A percentile compares a stretch with the other conserved stretches of the same genome.
phyloP scores from a whole-genome alignment of 37 sponge, comb jelly and placozoan genomes.

The Aphrocallistes beatrix region DNA sequence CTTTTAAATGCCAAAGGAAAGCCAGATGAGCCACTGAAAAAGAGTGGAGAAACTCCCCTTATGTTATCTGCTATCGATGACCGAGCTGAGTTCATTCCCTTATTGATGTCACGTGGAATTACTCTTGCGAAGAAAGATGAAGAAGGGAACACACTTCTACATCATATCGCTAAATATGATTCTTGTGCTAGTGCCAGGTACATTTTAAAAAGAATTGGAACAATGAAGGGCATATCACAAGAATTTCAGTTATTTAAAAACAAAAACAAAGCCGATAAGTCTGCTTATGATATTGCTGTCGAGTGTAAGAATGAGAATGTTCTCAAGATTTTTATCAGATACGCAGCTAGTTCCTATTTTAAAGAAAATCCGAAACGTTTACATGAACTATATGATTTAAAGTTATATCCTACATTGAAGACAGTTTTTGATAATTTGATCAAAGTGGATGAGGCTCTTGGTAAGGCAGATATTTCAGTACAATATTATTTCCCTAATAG shows the following conservation, averaged over 20 bases:
- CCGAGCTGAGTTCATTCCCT: not conserved
- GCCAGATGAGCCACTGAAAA: not conserved
- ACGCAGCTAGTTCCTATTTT: not conserved
- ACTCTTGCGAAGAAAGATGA: constrained; percentile 7
- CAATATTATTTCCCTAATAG: too few species aligned
- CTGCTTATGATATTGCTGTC: not conserved
- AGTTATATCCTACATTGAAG: not conserved
- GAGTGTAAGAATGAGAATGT: not conserved
- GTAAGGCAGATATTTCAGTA: too few species aligned
- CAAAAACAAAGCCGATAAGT: not conserved
- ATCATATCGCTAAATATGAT: not conserved
- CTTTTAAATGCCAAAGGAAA: not conserved
- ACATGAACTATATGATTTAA: not conserved
- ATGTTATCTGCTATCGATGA: not conserved
- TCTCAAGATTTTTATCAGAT: not conserved
- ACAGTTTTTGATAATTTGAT: not conserved
- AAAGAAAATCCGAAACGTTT: not conserved
- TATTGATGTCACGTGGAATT: not conserved
- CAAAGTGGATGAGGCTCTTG: not conserved
- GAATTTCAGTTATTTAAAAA: not conserved
- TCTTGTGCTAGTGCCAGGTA: not conserved
- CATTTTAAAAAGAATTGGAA: not conserved
- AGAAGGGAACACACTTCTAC: not conserved
- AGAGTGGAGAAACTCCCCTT: not conserved
- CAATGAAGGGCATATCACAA: not conserved